phyloP scores from a whole-genome alignment of 2,797 vertebrate genomes.

The Podarcis siculus region DNA sequence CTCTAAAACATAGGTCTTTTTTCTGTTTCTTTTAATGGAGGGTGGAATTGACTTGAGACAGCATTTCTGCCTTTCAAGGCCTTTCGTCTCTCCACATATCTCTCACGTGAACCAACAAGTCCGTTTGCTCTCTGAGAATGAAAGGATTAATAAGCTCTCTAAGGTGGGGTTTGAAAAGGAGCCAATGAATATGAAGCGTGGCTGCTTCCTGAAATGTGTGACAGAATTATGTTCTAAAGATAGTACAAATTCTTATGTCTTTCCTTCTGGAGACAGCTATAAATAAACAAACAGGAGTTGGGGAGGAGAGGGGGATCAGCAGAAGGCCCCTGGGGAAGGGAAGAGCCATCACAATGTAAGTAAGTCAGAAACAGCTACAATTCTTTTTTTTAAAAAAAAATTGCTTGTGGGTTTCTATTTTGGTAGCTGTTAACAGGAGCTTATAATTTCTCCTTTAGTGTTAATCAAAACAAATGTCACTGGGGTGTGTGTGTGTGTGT shows the following conservation, averaged over 20 bases:
- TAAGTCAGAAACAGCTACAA: not conserved
- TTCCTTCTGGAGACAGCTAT: not conserved
- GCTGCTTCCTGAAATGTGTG: constrained; percentile 7
- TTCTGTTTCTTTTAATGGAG: accelerated
- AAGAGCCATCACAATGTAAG: not conserved
- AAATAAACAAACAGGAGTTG: not conserved
- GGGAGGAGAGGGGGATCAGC: not conserved
- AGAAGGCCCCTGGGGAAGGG: not conserved
- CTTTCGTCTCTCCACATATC: not conserved
- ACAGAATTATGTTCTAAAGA: not conserved
- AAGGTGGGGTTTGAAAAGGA: not conserved
- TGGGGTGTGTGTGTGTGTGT: not conserved
- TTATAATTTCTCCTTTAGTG: not conserved
- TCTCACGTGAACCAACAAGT: not conserved
- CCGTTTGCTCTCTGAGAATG: not conserved
- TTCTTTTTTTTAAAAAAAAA: not conserved
- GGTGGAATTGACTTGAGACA: accelerated
- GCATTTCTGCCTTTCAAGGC: not conserved
- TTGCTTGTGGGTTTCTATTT: constrained; percentile 8
- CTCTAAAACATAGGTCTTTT: no score
- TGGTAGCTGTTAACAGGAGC: not conserved
- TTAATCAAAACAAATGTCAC: not conserved
- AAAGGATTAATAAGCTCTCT: not conserved
- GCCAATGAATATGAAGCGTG: not conserved
- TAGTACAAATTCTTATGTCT: constrained; percentile 7